These are phyloP conservation scores for Huso huso DNA, from an alignment of 2,797 vertebrate species.

Conservation along the genomic window DNA sequence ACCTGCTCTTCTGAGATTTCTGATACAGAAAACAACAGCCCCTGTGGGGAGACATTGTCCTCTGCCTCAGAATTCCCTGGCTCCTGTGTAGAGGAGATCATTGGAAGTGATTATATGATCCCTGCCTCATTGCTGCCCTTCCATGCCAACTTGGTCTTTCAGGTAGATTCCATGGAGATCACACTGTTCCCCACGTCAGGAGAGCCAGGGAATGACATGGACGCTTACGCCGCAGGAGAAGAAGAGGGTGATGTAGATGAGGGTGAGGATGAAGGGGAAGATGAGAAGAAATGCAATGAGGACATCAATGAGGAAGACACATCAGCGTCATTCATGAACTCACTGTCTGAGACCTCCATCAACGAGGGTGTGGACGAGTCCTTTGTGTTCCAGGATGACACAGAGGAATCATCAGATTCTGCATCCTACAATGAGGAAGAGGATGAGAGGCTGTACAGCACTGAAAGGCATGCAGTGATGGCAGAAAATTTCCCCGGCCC, in stretches of 20 bases:
- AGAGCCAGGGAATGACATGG: slow-evolving; percentile 54
- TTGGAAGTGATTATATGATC: slow-evolving; percentile 71
- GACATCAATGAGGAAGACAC: slow-evolving; percentile 71
- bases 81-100: slow-evolving; percentile 48
- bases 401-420: slow-evolving; percentile 79
- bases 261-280: slow-evolving; percentile 49
- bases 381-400: slow-evolving; percentile 87
- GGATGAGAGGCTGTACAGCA: slow-evolving; percentile 76
- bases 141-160: slow-evolving; percentile 82
- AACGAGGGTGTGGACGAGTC: slow-evolving; percentile 84
- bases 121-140: slow-evolving; percentile 82
- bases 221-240: slow-evolving; percentile 64
- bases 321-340: slow-evolving; percentile 84
- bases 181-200: slow-evolving; percentile 68
- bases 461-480: slow-evolving; percentile 71
- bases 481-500: slow-evolving; percentile 27
- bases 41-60: slow-evolving; percentile 31
- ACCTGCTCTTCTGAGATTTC: slow-evolving; percentile 57
- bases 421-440: slow-evolving; percentile 83
- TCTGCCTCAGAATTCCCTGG: slow-evolving; percentile 51
- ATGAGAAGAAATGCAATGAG: slow-evolving; percentile 41
- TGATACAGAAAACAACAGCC: slow-evolving; percentile 38
- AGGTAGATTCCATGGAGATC: slow-evolving; percentile 89
- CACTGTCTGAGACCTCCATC: slow-evolving; percentile 87
- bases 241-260: slow-evolving; percentile 69